These are phyloP conservation scores for Hydrolagus affinis DNA, from an alignment of 2,113 vertebrate species.

Conservation along the genomic window DNA sequence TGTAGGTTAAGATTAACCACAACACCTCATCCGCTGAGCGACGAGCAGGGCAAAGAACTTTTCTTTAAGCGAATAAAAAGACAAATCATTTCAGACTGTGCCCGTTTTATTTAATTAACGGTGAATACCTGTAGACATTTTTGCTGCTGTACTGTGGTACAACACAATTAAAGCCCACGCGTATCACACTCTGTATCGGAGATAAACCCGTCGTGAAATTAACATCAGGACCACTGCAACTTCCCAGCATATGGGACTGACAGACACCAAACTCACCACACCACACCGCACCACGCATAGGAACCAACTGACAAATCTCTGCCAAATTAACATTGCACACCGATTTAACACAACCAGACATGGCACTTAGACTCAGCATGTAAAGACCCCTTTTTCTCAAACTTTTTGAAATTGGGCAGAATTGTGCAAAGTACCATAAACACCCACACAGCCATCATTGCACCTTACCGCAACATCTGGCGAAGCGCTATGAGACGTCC, in stretches of 20 bases:
- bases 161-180: not conserved
- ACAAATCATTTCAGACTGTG: constrained; percentile 3
- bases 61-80: not conserved
- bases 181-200: not conserved
- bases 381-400: too few species aligned
- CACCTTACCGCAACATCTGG: too few species aligned
- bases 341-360: not conserved
- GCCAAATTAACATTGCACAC: not conserved
- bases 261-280: not conserved
- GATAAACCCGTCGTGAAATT: not conserved
- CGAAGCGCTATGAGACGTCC: too few species aligned
- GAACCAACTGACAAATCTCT: not conserved
- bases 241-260: not conserved
- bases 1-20: not conserved
- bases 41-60: not conserved
- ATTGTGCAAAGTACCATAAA: too few species aligned
- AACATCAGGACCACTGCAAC: not conserved
- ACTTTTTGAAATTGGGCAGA: too few species aligned
- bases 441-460: too few species aligned
- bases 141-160: not conserved
- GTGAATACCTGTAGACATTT: not conserved
- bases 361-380: too few species aligned
- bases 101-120: constrained; percentile 16
- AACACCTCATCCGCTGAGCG: not conserved
- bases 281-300: not conserved